A percentile compares a stretch with the other conserved stretches of the same genome.
phyloP scores from a whole-genome alignment of 2,797 vertebrate species.

The Poeciliopsis infans region DNA sequence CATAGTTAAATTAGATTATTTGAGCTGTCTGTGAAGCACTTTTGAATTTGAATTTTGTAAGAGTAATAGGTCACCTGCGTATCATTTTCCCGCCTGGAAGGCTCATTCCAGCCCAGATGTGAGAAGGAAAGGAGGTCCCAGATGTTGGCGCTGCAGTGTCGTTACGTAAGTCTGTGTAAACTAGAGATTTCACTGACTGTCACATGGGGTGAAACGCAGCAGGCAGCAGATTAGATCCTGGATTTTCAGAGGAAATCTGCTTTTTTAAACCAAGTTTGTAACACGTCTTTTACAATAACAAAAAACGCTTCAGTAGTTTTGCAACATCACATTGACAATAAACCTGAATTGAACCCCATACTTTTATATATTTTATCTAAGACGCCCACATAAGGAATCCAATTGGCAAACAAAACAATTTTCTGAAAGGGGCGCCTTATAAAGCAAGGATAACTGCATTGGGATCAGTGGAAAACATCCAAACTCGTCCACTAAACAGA shows the following conservation, averaged over 20 bases:
- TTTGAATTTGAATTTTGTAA: too few relatives aligned
- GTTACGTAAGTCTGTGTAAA: constrained; percentile 63
- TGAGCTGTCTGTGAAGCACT: too few relatives aligned
- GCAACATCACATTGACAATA: too few relatives aligned
- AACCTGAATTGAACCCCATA: too few relatives aligned
- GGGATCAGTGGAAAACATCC: constrained; percentile 37
- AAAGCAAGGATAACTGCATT: background rate
- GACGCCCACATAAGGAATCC: background rate
- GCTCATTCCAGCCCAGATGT: constrained; percentile 45
- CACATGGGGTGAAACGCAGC: constrained; percentile 55
- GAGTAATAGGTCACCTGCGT: too few relatives aligned
- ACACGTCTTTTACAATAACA: constrained; percentile 41
- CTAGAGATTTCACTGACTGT: constrained; percentile 62
- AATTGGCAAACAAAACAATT: background rate
- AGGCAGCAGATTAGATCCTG: constrained; percentile 61
- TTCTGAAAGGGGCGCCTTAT: background rate
- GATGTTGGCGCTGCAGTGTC: constrained; percentile 58
- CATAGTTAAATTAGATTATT: too few relatives aligned
- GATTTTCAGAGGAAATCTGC: constrained; percentile 57
- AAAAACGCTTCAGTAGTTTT: constrained; percentile 15
- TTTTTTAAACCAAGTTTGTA: constrained; percentile 45
- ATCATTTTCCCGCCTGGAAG: too few relatives aligned
- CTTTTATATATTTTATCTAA: constrained; percentile 3
- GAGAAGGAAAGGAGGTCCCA: constrained; percentile 41
- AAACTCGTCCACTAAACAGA: constrained; percentile 27